Conservation (phyloP, 2,113 vertebrate species). For the Sarotherodon lohbergeri region DNA sequence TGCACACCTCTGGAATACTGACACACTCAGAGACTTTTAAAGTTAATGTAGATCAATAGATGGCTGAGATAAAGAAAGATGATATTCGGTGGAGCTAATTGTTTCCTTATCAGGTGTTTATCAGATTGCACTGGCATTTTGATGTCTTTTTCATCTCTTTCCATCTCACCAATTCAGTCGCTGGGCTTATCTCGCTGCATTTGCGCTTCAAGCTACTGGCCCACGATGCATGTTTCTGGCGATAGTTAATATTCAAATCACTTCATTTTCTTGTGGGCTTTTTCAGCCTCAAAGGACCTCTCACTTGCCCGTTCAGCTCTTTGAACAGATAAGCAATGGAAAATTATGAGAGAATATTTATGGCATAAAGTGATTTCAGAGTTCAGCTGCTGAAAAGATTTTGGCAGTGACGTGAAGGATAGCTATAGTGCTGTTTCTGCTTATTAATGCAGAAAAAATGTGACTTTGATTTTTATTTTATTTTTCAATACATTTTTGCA, state of each 20-base stretch:
- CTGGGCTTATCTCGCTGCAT: constrained; percentile 5
- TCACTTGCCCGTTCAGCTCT: constrained; percentile 23
- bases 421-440: not conserved
- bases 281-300: constrained; percentile 29
- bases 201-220: not conserved
- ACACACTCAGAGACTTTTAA: not conserved
- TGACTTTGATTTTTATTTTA: not conserved
- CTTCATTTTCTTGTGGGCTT: constrained; percentile 12
- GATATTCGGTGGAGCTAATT: constrained; percentile 40
- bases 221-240: not conserved
- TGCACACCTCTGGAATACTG: not conserved
- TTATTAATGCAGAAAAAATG: not conserved
- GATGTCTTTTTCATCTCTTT: constrained; percentile 16
- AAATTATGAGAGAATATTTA: constrained; percentile 42
- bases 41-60: constrained; percentile 11
- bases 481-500: not conserved
- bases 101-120: constrained; percentile 53
- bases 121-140: constrained; percentile 24
- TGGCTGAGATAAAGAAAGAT: constrained; percentile 12
- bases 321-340: constrained; percentile 22
- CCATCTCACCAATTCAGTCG: not conserved
- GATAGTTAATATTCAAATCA: constrained; percentile 53
- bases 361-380: constrained; percentile 34
- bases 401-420: constrained; percentile 10
- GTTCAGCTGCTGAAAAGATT: constrained; percentile 14